Evolutionary conservation across 2,888 invertebrate genomes (phyloP).

Genomic region (Electrophaes corylata): DNA sequence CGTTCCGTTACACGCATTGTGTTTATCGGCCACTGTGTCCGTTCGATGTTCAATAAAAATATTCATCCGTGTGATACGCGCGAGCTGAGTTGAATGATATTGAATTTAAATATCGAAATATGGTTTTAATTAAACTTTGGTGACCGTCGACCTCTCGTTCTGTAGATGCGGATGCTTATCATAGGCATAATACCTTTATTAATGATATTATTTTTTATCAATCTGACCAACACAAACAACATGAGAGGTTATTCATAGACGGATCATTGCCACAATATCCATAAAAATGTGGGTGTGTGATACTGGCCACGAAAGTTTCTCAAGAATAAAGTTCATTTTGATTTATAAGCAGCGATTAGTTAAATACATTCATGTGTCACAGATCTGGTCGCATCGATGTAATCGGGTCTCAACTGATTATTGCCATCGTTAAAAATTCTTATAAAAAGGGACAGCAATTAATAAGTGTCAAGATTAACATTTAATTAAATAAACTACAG

Average conservation of each 20-base stretch:
- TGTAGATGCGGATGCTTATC: slow-evolving; percentile 5
- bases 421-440: slow-evolving; percentile 66
- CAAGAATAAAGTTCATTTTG: slow-evolving; percentile 51
- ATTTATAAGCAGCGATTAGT: slow-evolving; percentile 68
- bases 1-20: slow-evolving; percentile 75
- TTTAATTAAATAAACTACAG: slow-evolving; percentile 70
- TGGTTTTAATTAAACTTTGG: slow-evolving; percentile 34
- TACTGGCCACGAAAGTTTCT: slow-evolving; percentile 36
- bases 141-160: slow-evolving; percentile 43
- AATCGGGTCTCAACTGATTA: slow-evolving; percentile 64
- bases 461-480: slow-evolving; percentile 76
- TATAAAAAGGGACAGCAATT: slow-evolving; percentile 70
- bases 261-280: slow-evolving; percentile 19
- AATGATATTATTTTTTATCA: background rate
- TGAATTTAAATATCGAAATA: slow-evolving; percentile 26
- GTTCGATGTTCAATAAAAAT: slow-evolving; percentile 50
- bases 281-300: slow-evolving; percentile 44
- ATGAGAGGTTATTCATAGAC: slow-evolving; percentile 31
- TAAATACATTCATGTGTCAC: slow-evolving; percentile 67
- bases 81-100: slow-evolving; percentile 20
- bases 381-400: slow-evolving; percentile 60
- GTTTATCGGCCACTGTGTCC: slow-evolving; percentile 58
- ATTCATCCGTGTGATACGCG: slow-evolving; percentile 46
- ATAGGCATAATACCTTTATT: background rate
- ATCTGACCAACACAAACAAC: slow-evolving; percentile 18